Evolutionary conservation across 1,140 invertebrate species (phyloP).

Genomic region (Littorina saxatilis): DNA sequence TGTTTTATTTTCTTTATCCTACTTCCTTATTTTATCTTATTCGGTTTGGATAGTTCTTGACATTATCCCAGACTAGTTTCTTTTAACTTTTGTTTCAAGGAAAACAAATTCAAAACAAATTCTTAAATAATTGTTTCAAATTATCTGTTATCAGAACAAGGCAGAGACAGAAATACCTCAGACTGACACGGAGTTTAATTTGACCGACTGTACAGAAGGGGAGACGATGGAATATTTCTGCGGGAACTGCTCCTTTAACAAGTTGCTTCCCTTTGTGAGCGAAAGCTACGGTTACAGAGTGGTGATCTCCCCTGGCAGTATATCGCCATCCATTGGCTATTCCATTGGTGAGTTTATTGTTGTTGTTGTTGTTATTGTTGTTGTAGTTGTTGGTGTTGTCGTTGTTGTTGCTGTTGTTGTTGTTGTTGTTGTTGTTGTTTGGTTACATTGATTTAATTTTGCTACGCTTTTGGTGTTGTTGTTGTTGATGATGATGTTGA

Average conservation of each 20-base stretch:
- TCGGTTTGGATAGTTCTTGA: too few species aligned
- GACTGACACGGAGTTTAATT: background rate
- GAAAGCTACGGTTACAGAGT: background rate
- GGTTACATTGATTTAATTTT: too few species aligned
- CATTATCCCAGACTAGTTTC: too few species aligned
- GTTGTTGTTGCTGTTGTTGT: too few species aligned
- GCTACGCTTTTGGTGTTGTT: too few species aligned
- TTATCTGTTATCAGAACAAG: background rate
- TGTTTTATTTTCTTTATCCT: too few species aligned
- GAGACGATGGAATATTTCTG: background rate
- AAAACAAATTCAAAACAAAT: background rate
- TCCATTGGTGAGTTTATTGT: background rate
- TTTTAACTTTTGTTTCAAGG: too few species aligned
- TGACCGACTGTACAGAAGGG: background rate
- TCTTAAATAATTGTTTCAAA: background rate
- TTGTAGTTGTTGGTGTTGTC: too few species aligned
- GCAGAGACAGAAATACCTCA: background rate
- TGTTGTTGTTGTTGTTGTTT: too few species aligned
- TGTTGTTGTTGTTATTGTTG: background rate
- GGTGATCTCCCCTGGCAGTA: conserved; percentile 6
- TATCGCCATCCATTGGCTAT: background rate
- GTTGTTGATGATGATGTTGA: too few species aligned
- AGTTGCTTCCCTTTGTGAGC: background rate
- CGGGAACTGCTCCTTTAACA: background rate
- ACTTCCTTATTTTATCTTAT: too few species aligned